phyloP scores from a whole-genome alignment of 2,888 invertebrate species.

The Phaonia tiefii region DNA sequence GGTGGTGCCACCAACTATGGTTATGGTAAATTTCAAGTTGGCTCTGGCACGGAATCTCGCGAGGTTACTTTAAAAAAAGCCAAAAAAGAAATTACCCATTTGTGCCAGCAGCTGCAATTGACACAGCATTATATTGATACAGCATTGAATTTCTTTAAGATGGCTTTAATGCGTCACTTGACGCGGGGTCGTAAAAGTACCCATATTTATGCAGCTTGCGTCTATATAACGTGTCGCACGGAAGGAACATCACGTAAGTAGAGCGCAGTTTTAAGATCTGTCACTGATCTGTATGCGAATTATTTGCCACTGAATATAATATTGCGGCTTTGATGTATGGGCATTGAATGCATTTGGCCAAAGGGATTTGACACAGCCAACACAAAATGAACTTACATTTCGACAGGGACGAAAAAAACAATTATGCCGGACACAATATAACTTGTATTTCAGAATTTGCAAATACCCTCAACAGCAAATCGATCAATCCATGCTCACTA shows the following conservation, averaged over 20 bases:
- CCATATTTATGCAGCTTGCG: constrained; percentile 97
- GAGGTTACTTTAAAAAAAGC: constrained; percentile 95
- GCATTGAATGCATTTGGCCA: too few relatives aligned
- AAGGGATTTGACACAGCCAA: too few relatives aligned
- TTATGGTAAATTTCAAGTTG: constrained; percentile 90
- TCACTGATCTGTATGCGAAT: too few relatives aligned
- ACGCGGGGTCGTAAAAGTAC: constrained; percentile 95
- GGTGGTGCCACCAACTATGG: constrained; percentile 89
- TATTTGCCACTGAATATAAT: too few relatives aligned
- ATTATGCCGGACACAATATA: too few relatives aligned
- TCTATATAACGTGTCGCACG: constrained; percentile 97
- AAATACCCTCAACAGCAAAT: too few relatives aligned
- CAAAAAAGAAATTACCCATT: constrained; percentile 89
- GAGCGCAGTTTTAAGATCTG: neutral
- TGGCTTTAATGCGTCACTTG: constrained; percentile 90
- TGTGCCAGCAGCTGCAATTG: constrained; percentile 93
- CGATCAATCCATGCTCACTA: too few relatives aligned
- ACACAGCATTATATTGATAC: constrained; percentile 96
- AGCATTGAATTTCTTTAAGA: constrained; percentile 95
- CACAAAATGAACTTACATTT: too few relatives aligned
- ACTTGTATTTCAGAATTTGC: too few relatives aligned
- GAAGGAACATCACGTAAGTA: constrained; percentile 96
- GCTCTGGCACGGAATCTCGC: constrained; percentile 92
- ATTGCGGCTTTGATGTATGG: too few relatives aligned
- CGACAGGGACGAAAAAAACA: too few relatives aligned